phyloP scores from a whole-genome alignment of 2,113 vertebrate genomes.

The Thamnophis sirtalis region DNA sequence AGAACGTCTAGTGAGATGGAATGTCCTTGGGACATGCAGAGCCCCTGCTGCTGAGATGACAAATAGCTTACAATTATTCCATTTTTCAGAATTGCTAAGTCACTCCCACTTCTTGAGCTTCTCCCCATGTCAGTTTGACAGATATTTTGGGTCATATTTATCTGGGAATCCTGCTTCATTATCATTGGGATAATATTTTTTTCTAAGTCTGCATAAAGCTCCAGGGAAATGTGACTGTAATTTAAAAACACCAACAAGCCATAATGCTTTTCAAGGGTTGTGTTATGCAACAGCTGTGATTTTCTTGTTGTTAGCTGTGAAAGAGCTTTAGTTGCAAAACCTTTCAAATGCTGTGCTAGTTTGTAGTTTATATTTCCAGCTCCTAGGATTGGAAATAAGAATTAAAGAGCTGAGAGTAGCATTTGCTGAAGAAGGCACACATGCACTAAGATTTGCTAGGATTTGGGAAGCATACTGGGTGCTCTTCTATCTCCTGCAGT shows the following conservation, averaged over 20 bases:
- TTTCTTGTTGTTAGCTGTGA: neutral
- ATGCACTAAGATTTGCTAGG: neutral
- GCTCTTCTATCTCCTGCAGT: neutral
- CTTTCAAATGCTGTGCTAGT: neutral
- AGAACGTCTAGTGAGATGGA: neutral
- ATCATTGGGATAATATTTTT: neutral
- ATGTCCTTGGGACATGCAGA: neutral
- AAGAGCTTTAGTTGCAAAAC: neutral
- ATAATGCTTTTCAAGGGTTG: neutral
- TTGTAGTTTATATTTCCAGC: neutral
- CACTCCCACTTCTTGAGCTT: neutral
- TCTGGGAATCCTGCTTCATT: neutral
- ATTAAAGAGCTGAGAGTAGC: neutral
- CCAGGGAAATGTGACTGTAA: neutral
- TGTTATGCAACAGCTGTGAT: neutral
- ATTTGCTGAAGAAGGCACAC: neutral
- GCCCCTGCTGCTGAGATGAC: neutral
- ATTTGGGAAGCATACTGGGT: neutral
- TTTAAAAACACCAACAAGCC: neutral
- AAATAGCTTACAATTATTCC: neutral
- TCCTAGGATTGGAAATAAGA: neutral
- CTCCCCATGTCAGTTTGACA: neutral
- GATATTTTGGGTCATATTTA: neutral
- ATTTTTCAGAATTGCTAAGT: neutral
- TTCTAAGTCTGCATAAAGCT: neutral